Conservation (phyloP, 1,140 invertebrate genomes). For the Drosophila jambulina region DNA sequence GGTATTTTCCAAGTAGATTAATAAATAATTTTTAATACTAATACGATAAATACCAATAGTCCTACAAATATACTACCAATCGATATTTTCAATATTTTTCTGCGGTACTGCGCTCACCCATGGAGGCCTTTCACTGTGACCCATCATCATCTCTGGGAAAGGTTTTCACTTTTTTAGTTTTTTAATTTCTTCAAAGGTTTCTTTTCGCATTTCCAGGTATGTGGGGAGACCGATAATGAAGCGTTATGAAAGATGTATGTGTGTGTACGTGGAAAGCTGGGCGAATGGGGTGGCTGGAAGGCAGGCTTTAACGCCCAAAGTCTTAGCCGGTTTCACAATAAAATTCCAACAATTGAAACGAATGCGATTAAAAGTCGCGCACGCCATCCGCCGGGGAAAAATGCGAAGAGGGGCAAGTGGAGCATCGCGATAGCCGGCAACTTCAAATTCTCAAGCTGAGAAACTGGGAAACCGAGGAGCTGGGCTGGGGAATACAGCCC, state of each 20-base stretch:
- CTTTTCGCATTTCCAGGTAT: constrained; percentile 39
- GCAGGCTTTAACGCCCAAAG: constrained; percentile 52
- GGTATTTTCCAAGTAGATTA: neutral
- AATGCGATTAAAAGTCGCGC: constrained; percentile 80
- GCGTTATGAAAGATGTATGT: constrained; percentile 60
- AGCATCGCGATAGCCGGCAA: constrained; percentile 72
- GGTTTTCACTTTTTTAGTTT: constrained; percentile 68
- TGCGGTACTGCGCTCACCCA: neutral
- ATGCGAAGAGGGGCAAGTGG: constrained; percentile 56
- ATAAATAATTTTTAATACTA: neutral
- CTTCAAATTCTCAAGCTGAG: constrained; percentile 48
- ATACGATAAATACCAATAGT: neutral
- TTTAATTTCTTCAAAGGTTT: constrained; percentile 30
- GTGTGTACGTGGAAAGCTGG: constrained; percentile 19
- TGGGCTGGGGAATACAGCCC: constrained; percentile 1
- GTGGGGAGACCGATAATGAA: constrained; percentile 50
- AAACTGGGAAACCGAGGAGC: constrained; percentile 27
- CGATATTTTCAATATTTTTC: neutral
- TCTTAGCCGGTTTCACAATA: constrained; percentile 74
- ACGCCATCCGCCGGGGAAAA: constrained; percentile 60
- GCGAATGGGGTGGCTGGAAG: constrained; percentile 3
- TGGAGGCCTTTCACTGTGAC: constrained; percentile 48
- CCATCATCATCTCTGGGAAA: constrained; percentile 40
- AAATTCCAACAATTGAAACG: constrained; percentile 81
- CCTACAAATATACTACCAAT: neutral